These are phyloP conservation scores for Dasypus novemcinctus DNA, from an alignment of 2,113 vertebrate species.

Conservation along the genomic window DNA sequence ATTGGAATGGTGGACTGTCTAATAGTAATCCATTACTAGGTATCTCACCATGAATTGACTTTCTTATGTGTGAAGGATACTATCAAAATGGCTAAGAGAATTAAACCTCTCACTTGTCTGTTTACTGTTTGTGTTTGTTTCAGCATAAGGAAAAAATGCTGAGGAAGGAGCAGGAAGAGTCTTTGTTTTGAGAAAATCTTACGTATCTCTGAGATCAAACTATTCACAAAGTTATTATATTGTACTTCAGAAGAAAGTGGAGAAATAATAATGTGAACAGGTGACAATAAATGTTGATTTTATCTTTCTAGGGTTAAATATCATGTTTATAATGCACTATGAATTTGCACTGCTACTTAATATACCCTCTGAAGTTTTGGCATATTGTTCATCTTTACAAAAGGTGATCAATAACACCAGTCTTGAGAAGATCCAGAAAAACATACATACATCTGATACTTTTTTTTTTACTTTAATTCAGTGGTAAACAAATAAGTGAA, in stretches of 20 bases:
- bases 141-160: background rate
- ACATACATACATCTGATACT: background rate
- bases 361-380: conserved; percentile 52
- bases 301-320: conserved; percentile 1
- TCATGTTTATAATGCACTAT: background rate
- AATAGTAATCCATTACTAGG: background rate
- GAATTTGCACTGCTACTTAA: conserved; percentile 43
- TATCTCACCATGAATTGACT: background rate
- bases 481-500: background rate
- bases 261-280: background rate
- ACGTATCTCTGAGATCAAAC: background rate
- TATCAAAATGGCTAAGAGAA: background rate
- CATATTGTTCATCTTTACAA: conserved; percentile 34
- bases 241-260: background rate
- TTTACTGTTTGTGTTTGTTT: background rate
- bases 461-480: conserved; percentile 54
- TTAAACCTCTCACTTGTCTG: background rate
- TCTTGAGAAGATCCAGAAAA: conserved; percentile 40
- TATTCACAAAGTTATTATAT: background rate
- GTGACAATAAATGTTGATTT: background rate
- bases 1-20: background rate
- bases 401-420: conserved; percentile 46
- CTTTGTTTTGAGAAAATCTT: background rate
- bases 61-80: background rate
- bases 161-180: background rate